Percentiles rank a stretch among this genome's conserved stretches.
phyloP scores from a whole-genome alignment of 2,797 vertebrate species.

The Pangasius mekongensis region DNA sequence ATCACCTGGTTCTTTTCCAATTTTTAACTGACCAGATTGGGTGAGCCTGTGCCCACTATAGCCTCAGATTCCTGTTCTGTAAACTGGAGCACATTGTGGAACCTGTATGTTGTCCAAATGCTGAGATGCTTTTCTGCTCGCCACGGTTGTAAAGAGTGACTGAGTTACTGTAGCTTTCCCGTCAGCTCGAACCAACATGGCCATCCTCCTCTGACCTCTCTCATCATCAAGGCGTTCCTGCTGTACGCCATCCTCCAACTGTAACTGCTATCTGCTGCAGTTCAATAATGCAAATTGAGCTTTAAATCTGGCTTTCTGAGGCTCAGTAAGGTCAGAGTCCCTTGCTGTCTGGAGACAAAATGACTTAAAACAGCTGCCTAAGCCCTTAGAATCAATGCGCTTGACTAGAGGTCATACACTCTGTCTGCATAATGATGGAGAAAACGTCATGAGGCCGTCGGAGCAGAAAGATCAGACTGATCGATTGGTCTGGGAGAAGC shows the following conservation, averaged over 20 bases:
- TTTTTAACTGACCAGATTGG: neutral
- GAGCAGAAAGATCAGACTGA: constrained; percentile 45
- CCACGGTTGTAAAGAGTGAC: neutral
- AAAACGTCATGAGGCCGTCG: constrained; percentile 31
- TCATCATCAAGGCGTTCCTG: neutral
- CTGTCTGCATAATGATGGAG: constrained; percentile 14
- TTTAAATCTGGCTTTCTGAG: constrained; percentile 4
- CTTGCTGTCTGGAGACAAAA: constrained; percentile 1
- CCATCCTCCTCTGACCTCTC: neutral
- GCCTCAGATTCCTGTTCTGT: neutral
- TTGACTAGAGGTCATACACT: constrained; percentile 46
- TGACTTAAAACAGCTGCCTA: constrained; percentile 21
- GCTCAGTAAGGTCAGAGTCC: constrained; percentile 40
- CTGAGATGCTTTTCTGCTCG: neutral
- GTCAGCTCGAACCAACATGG: neutral
- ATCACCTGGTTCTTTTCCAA: neutral
- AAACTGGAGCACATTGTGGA: too few species aligned
- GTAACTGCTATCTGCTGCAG: neutral
- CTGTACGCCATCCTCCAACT: neutral
- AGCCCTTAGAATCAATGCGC: constrained; percentile 28
- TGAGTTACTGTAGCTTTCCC: neutral
- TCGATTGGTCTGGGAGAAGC: constrained; percentile 48
- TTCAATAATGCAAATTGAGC: constrained; percentile 9
- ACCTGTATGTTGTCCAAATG: neutral
- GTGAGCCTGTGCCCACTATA: neutral